phyloP scores from a whole-genome alignment of 2,113 vertebrate species.

The Syrrhaptes paradoxus region DNA sequence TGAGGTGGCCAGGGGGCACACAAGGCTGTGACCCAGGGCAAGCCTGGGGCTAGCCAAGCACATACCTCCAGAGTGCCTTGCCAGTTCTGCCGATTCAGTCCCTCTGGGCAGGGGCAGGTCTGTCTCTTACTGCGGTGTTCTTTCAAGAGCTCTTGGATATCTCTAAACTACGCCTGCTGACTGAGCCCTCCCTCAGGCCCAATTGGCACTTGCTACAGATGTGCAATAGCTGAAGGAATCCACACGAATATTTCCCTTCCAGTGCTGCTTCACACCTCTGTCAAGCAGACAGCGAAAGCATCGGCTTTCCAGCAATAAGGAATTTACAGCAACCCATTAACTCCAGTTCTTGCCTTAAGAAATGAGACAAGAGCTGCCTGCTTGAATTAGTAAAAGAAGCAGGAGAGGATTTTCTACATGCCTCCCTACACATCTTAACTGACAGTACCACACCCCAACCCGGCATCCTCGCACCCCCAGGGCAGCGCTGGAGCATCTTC shows the following conservation, averaged over 20 bases:
- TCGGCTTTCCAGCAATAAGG: background rate
- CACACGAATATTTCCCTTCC: no score
- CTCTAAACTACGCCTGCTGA: background rate
- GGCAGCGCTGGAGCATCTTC: background rate
- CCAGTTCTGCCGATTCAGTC: background rate
- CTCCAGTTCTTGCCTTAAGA: background rate
- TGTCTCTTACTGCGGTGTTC: background rate
- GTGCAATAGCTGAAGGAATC: background rate
- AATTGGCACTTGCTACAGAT: background rate
- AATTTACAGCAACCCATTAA: background rate
- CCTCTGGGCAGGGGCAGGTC: background rate
- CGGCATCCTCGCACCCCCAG: rapidly evolving
- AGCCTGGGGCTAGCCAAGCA: background rate
- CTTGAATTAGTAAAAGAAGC: background rate
- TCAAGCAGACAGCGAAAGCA: rapidly evolving
- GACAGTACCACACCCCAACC: rapidly evolving
- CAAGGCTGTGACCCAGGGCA: background rate
- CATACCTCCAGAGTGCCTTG: rapidly evolving
- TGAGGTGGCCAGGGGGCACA: background rate
- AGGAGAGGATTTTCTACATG: background rate
- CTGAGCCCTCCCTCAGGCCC: background rate
- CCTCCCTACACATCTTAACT: rapidly evolving
- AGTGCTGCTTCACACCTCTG: rapidly evolving
- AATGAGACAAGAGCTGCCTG: background rate
- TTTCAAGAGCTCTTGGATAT: background rate